These are phyloP conservation scores for Psettodes erumei DNA, from an alignment of 2,113 vertebrate genomes.

Conservation along the genomic window DNA sequence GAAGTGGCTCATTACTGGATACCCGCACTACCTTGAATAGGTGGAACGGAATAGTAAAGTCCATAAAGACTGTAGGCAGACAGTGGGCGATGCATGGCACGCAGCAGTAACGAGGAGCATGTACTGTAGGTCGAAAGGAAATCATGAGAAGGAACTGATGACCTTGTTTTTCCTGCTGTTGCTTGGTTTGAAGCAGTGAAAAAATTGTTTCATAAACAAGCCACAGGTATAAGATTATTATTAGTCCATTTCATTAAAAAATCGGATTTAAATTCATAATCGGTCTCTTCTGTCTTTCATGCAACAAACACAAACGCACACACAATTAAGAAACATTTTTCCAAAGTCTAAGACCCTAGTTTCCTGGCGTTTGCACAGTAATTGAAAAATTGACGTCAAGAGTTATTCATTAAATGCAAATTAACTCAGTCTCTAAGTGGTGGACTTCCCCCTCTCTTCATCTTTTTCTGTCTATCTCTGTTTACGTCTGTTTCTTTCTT, in stretches of 20 bases:
- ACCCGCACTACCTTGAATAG: neutral
- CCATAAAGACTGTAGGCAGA: neutral
- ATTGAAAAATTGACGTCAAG: conserved; percentile 40
- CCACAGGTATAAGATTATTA: neutral
- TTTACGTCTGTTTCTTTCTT: neutral
- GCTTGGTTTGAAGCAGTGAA: neutral
- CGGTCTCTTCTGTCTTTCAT: neutral
- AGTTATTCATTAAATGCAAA: conserved; percentile 53
- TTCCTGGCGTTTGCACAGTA: conserved; percentile 27
- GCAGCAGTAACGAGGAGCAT: neutral
- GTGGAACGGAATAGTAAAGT: conserved; percentile 5
- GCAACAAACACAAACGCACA: neutral
- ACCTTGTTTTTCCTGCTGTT: conserved; percentile 13
- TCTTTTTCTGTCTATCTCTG: neutral
- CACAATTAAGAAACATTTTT: neutral
- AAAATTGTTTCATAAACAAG: neutral
- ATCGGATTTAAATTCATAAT: neutral
- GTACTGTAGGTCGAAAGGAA: conserved; percentile 22
- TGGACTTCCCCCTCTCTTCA: conserved; percentile 28
- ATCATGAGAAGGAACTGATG: neutral
- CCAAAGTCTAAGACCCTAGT: neutral
- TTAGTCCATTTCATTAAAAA: conserved; percentile 20
- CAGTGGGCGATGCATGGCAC: too few relatives aligned
- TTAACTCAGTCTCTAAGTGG: conserved; percentile 9
- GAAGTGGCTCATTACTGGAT: conserved; percentile 10